Evolutionary conservation across 2,888 invertebrate genomes (phyloP).

Genomic region (Theristus sp.): DNA sequence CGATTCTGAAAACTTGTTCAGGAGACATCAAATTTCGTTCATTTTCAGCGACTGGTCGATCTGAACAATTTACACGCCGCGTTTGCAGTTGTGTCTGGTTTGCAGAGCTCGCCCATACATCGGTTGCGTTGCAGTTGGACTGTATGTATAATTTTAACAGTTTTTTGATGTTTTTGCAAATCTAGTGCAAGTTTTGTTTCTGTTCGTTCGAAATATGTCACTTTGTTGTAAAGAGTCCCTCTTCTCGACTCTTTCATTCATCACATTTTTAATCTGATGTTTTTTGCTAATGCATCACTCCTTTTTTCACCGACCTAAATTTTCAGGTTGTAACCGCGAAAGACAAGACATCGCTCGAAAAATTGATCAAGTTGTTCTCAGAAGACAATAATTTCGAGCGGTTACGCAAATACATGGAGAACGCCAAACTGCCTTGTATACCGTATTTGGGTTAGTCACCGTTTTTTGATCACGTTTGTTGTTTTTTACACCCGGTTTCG

Average conservation of each 20-base stretch:
- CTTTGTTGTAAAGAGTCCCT: background rate
- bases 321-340: conserved; percentile 58
- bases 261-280: too few species aligned
- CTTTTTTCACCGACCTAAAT: background rate
- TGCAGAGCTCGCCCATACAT: conserved; percentile 78
- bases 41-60: conserved; percentile 51
- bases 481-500: too few species aligned
- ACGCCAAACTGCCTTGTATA: conserved; percentile 67
- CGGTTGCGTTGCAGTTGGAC: conserved; percentile 40
- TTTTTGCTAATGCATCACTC: too few species aligned
- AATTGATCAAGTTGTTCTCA: conserved; percentile 66
- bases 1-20: too few species aligned
- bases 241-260: background rate
- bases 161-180: background rate
- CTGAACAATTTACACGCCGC: conserved; percentile 78
- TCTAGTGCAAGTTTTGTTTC: background rate
- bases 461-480: too few species aligned
- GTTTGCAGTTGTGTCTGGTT: conserved; percentile 75
- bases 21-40: too few species aligned
- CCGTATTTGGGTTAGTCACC: conserved; percentile 66
- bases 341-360: conserved; percentile 67
- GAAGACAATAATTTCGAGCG: conserved; percentile 74
- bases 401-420: conserved; percentile 61
- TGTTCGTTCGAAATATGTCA: background rate
- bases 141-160: conserved; percentile 21